Percentiles rank a stretch among this genome's conserved stretches.
phyloP scores from a whole-genome alignment of 2,113 vertebrate species.

The Cercocebus atys region DNA sequence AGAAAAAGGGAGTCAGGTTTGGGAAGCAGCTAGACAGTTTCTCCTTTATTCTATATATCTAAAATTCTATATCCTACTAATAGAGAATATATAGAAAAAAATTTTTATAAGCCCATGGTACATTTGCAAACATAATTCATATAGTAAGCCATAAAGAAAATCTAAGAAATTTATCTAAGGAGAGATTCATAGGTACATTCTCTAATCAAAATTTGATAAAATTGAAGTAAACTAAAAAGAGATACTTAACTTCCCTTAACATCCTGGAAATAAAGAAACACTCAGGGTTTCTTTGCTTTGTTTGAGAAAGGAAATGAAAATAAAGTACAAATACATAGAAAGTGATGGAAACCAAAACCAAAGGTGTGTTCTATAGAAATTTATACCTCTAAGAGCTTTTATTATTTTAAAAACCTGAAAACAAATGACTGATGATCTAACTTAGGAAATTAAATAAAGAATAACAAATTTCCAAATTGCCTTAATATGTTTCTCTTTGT shows the following conservation, averaged over 20 bases:
- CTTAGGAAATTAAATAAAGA: neutral
- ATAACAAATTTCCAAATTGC: neutral
- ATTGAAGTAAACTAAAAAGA: neutral
- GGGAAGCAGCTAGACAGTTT: neutral
- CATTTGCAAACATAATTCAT: neutral
- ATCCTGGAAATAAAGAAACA: slow-evolving; percentile 16
- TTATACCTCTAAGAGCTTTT: neutral
- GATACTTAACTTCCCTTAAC: neutral
- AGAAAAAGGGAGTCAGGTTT: neutral
- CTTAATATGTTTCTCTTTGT: neutral
- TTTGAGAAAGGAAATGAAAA: neutral
- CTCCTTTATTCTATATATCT: neutral
- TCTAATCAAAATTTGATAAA: neutral
- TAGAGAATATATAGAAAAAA: neutral
- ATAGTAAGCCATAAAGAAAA: neutral
- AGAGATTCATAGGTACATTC: neutral
- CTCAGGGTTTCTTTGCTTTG: neutral
- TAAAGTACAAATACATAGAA: neutral
- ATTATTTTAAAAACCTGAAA: neutral
- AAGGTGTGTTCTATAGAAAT: neutral
- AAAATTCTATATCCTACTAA: neutral
- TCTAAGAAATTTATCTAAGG: neutral
- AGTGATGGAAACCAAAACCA: neutral
- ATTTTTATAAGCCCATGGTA: neutral
- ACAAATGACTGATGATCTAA: neutral